Conservation (phyloP, 1,140 invertebrate genomes). For the Leucophenga varia region DNA sequence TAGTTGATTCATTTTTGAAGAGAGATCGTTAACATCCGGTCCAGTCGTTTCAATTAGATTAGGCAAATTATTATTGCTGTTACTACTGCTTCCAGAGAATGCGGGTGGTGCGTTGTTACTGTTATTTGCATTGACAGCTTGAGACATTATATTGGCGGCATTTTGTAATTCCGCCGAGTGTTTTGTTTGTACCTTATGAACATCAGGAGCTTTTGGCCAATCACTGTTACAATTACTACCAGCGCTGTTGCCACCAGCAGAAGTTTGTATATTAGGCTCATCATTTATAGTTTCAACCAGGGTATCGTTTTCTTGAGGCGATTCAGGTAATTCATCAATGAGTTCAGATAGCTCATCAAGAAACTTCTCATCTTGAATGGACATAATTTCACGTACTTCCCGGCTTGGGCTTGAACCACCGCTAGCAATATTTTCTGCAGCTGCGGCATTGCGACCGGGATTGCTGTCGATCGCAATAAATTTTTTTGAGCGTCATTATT, state of each 20-base stretch:
- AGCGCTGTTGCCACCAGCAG: too few species aligned
- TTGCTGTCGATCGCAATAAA: slow-evolving; percentile 46
- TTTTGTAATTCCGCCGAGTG: slow-evolving; percentile 48
- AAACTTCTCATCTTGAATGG: slow-evolving; percentile 58
- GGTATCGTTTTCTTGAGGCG: too few species aligned
- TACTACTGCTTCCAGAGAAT: slow-evolving; percentile 13
- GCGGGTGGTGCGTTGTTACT: slow-evolving; percentile 41
- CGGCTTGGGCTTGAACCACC: slow-evolving; percentile 81
- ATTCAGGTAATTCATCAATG: too few species aligned
- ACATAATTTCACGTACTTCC: slow-evolving; percentile 79
- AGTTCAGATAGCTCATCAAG: too few species aligned
- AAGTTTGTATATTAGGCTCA: too few species aligned
- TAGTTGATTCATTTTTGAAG: slow-evolving; percentile 41
- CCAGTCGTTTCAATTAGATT: slow-evolving; percentile 1
- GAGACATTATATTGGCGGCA: slow-evolving; percentile 49
- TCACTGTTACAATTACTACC: slow-evolving; percentile 8
- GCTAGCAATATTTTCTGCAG: slow-evolving; percentile 54
- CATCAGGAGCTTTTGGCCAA: slow-evolving; percentile 30
- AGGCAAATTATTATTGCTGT: slow-evolving; percentile 13
- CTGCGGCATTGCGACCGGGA: slow-evolving; percentile 31
- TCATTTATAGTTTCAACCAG: too few species aligned
- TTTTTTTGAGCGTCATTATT: slow-evolving; percentile 42
- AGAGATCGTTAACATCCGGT: slow-evolving; percentile 22
- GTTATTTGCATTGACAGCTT: slow-evolving; percentile 35
- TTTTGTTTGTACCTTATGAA: slow-evolving; percentile 19